Conservation (phyloP, 2,113 vertebrate species). For the Vanacampus margaritifer region DNA sequence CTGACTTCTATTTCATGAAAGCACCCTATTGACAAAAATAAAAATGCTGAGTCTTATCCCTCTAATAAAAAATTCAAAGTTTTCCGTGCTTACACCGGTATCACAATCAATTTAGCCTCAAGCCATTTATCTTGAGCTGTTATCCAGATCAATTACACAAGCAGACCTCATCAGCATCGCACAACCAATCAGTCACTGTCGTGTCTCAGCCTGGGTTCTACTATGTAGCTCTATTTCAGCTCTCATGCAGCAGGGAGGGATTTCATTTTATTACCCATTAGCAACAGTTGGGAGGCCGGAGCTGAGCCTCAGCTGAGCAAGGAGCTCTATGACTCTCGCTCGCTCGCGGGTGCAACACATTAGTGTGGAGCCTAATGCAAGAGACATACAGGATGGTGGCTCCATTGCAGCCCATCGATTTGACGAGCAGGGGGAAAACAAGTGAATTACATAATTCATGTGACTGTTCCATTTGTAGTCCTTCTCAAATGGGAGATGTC, state of each 20-base stretch:
- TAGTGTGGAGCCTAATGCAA: conserved; percentile 53
- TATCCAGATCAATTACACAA: conserved; percentile 46
- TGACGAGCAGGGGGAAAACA: conserved; percentile 32
- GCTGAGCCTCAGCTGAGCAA: conserved; percentile 41
- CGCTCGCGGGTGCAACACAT: conserved; percentile 44
- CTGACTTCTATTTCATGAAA: conserved; percentile 27
- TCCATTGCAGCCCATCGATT: conserved; percentile 49
- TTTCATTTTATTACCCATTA: conserved; percentile 43
- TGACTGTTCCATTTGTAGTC: conserved; percentile 35
- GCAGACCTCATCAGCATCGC: conserved; percentile 46
- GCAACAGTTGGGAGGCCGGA: conserved; percentile 45
- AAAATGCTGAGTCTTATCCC: conserved; percentile 2
- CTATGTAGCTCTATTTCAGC: conserved; percentile 18
- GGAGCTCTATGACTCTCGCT: conserved; percentile 35
- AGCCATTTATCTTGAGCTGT: conserved; percentile 45
- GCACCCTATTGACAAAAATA: conserved; percentile 17
- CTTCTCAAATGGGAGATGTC: conserved; percentile 2
- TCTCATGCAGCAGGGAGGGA: conserved; percentile 20
- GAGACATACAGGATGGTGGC: conserved; percentile 25
- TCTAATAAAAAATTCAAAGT: conserved; percentile 28
- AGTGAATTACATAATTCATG: conserved; percentile 66
- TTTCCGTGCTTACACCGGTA: conserved; percentile 12
- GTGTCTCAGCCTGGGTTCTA: conserved; percentile 17
- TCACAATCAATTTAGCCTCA: conserved; percentile 44
- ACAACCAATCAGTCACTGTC: conserved; percentile 21